Percentiles rank a stretch among this genome's conserved stretches.
These are phyloP conservation scores for Chionomys nivalis DNA, from an alignment of 2,113 vertebrate species.

Conservation along the genomic window DNA sequence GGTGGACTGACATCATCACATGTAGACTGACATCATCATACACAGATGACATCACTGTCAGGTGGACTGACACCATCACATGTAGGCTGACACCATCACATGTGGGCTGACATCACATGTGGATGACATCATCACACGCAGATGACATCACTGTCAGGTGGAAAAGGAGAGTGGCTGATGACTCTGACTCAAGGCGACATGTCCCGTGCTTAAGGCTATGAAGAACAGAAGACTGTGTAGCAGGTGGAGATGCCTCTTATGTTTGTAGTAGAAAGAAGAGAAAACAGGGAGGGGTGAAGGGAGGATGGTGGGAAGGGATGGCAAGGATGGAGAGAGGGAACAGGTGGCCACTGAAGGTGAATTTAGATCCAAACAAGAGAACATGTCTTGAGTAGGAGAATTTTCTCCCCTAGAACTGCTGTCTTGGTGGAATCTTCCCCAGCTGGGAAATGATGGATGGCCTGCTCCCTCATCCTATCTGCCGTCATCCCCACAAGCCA, in stretches of 20 bases:
- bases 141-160: not conserved
- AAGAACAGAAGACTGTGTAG: not conserved
- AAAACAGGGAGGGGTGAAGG: fast-evolving
- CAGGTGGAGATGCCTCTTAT: not conserved
- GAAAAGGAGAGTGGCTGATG: not conserved
- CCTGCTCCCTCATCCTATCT: no score
- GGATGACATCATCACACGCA: not conserved
- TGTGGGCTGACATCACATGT: no score
- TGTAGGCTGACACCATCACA: not conserved
- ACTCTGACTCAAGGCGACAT: not conserved
- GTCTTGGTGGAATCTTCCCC: no score
- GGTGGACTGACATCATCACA: not conserved
- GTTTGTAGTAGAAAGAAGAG: not conserved
- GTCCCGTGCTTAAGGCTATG: not conserved
- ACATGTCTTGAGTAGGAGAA: not conserved
- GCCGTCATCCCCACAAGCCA: not conserved
- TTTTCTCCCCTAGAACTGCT: not conserved
- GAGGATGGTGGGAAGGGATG: no score
- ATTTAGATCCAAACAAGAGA: no score
- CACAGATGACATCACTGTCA: no score
- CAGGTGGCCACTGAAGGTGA: no score
- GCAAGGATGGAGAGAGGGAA: fast-evolving
- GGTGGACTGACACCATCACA: fast-evolving
- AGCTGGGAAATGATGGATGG: fast-evolving
- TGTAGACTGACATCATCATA: no score